A percentile compares a stretch with the other conserved stretches of the same genome.
Evolutionary conservation across 2,888 invertebrate genomes (phyloP).

Genomic region (Scaptomyza reducta): DNA sequence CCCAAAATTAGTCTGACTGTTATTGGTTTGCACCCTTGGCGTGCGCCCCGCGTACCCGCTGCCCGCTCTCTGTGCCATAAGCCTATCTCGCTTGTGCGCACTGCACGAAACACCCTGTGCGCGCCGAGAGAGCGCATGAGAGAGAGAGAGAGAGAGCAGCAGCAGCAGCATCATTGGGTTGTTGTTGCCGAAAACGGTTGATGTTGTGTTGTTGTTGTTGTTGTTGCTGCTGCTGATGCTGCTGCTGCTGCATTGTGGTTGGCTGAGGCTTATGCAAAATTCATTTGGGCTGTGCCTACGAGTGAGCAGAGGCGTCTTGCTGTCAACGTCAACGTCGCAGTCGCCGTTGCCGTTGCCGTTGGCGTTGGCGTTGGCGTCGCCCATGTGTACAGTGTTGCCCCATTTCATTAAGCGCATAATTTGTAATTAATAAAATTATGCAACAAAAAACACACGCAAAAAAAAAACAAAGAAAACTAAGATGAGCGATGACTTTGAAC

Average conservation of each 20-base stretch:
- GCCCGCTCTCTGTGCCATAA: constrained; percentile 23
- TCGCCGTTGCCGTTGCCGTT: background rate
- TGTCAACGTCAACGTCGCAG: constrained; percentile 27
- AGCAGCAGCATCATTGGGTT: background rate
- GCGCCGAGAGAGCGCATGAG: constrained; percentile 47
- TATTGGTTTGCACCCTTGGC: constrained; percentile 82
- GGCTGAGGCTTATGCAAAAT: constrained; percentile 80
- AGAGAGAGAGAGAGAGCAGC: constrained; percentile 35
- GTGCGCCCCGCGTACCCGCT: constrained; percentile 24
- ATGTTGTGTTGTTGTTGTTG: constrained; percentile 1
- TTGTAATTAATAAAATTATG: constrained; percentile 73
- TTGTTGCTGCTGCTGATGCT: constrained; percentile 22
- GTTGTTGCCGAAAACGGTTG: constrained; percentile 9
- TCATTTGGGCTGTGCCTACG: constrained; percentile 66
- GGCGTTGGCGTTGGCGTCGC: background rate
- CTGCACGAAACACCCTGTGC: constrained; percentile 58
- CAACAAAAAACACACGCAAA: constrained; percentile 33
- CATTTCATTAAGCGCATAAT: constrained; percentile 75
- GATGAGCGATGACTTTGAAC: constrained; percentile 18
- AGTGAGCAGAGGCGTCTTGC: constrained; percentile 30
- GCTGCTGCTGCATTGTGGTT: constrained; percentile 79
- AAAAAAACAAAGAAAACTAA: too few relatives aligned
- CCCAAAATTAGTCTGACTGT: constrained; percentile 82
- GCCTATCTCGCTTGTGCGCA: constrained; percentile 38
- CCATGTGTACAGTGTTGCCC: constrained; percentile 30